Evolutionary conservation across 2,113 vertebrate genomes (phyloP), one percentile per base, ranked within the genome.

Genomic region (Pangasianodon gigas): DNA sequence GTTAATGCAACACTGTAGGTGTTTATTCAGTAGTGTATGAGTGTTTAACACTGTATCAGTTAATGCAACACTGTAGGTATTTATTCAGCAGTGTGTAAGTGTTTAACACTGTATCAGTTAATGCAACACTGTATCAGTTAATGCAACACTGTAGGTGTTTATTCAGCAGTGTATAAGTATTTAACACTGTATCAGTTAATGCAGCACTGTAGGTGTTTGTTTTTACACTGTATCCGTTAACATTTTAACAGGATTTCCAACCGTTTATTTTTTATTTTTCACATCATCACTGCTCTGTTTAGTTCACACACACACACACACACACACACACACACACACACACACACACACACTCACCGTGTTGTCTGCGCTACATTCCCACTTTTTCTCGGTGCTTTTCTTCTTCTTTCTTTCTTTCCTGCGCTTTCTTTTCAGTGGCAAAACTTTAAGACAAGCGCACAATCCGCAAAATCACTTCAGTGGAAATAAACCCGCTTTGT

Each of bases 301-400:
- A 41, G 14, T 74, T 16, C 84, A 67, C 60, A 48, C 58, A n/a
- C 44, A 58, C 62, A n/a, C 48, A 19, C 65, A 71, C 60, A 86
- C 85, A 75, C 62, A 85, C 52, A n/a, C n/a, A n/a, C n/a, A n/a
- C n/a, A n/a, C n/a, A n/a, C n/a, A n/a, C n/a, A n/a, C n/a, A n/a
- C n/a, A n/a, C n/a, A n/a, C 62, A n/a, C 48, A 19, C 65, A 71
- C 60, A 86, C 85, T 87, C 62, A 85, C 52, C 82, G 85, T 87
- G 85, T 69, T 32, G 60, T 56, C 48, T 37, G 85, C n/a, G 67
- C 85, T 86, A 86, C 60, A 65, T 65, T 16, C 18, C 16, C 69
- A 32, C 69, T 74, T 2, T 19, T 10, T 19, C 69, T 7, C 32
- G 29, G 13, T 32, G 67, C 4, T n/a, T 21, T 8, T 6, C 7